Evolutionary conservation across 2,888 invertebrate species (phyloP), one percentile per base, ranked within the genome.

Genomic region (Cinara cedri): DNA sequence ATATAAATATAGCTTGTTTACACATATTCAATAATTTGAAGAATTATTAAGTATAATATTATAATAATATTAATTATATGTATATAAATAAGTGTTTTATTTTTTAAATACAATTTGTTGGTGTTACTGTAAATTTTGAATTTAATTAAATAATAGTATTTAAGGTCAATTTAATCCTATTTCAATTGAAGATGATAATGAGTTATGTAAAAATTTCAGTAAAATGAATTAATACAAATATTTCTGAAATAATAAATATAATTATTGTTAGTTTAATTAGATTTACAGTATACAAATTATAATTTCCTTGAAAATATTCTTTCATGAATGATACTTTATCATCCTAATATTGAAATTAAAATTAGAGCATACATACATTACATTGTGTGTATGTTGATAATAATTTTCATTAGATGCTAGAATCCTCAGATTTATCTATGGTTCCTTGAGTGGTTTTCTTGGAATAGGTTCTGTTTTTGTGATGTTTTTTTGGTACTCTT

Each of bases 201-300:
- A 65, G 14, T 65, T 65, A 65, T 65, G 65, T 14, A 65, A 2
- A 19, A 46, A 65, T 65, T 65, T 65, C 65, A 65, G 3, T 44
- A 65, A 14, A 65, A 65, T 46, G 21, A 6, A 34, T 34, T 3
- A 34, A 34, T 34, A 34, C 3, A 34, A 34, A 6, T 34, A 34
- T 34, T 34, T 66, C 66, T 9, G 66, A 66, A 2, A 66, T 24
- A 66, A 66, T 66, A 66, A 66, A 66, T 49, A 66, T 16, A n/a
- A 66, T 66, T 66, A 66, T 66, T 49, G 46, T 66, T 9, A 49
- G 49, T 66, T 66, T 66, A 49, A 66, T 66, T 66, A 66, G 16
- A 3, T 66, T 66, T 66, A 66, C 49, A 16, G 49, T 66, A 21
- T 42, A 65, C 21, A 44, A 65, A 46, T 65, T 65, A 46, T 65